Percentiles rank a stretch among this genome's conserved stretches.
Conservation (phyloP, 37 sponge, comb jelly and placozoan genomes). For the Halichondria panicea region DNA sequence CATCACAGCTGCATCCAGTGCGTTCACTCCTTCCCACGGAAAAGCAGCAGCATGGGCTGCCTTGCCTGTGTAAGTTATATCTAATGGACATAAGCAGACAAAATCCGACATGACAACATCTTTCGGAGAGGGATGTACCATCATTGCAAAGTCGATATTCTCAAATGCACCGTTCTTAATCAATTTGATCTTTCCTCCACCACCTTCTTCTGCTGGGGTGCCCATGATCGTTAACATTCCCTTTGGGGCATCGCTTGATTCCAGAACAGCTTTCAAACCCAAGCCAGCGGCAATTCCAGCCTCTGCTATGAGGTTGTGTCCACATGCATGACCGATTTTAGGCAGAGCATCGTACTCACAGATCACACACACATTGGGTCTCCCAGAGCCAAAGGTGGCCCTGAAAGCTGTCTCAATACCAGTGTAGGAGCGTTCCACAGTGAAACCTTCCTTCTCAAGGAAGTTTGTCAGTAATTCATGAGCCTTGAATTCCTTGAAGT, state of each 20-base stretch:
- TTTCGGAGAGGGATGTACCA: constrained; percentile 79
- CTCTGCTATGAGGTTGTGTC: constrained; percentile 97
- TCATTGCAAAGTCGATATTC: constrained; percentile 87
- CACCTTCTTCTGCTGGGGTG: constrained; percentile 91
- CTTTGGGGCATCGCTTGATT: constrained; percentile 11
- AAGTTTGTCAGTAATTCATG: constrained; percentile 59
- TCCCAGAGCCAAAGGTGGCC: constrained; percentile 68
- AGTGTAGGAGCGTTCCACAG: constrained; percentile 62
- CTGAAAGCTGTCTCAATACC: constrained; percentile 82
- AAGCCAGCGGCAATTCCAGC: constrained; percentile 86
- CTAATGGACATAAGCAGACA: not conserved
- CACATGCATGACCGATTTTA: constrained; percentile 94
- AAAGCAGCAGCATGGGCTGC: constrained; percentile 82
- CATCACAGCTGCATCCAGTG: constrained; percentile 91
- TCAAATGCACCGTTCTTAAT: constrained; percentile 77
- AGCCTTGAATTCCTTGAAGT: constrained; percentile 69
- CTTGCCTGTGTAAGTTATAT: constrained; percentile 65
- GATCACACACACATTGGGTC: constrained; percentile 71
- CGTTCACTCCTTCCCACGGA: constrained; percentile 93
- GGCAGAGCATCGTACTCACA: constrained; percentile 94
- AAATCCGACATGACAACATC: constrained; percentile 12
- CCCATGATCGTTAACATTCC: constrained; percentile 80
- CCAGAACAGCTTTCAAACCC: constrained; percentile 81
- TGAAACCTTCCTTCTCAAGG: constrained; percentile 78
- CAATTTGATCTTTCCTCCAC: constrained; percentile 79